Percentiles rank a stretch among this genome's conserved stretches.
phyloP scores from a whole-genome alignment of 64 coral and sea anemone genomes.

The Platygyra sinensis region DNA sequence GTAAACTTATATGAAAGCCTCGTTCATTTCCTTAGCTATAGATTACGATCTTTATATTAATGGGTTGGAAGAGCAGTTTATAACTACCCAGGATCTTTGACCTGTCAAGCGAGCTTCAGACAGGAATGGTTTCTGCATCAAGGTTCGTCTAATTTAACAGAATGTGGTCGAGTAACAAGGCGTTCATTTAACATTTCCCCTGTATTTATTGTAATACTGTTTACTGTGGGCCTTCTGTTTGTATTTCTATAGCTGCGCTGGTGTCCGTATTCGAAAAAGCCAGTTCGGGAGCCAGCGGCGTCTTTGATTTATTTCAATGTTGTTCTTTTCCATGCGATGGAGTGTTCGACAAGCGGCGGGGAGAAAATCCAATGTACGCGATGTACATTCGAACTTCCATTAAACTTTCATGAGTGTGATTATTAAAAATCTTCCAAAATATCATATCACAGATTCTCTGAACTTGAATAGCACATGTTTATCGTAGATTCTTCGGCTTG shows the following conservation, averaged over 20 bases:
- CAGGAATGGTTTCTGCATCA: constrained; percentile 53
- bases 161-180: constrained; percentile 57
- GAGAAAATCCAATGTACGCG: constrained; percentile 50
- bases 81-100: constrained; percentile 58
- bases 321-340: constrained; percentile 45
- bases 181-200: constrained; percentile 67
- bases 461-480: constrained; percentile 71
- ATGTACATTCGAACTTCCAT: constrained; percentile 56
- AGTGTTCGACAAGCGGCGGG: constrained; percentile 38
- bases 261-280: constrained; percentile 10
- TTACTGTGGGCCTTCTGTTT: constrained; percentile 63
- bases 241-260: constrained; percentile 25
- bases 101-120: constrained; percentile 31
- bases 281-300: constrained; percentile 13
- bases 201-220: constrained; percentile 78
- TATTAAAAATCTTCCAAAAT: constrained; percentile 87
- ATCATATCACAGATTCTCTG: constrained; percentile 69
- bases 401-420: constrained; percentile 95
- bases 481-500: constrained; percentile 44
- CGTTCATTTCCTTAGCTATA: constrained; percentile 65
- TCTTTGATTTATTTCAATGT: constrained; percentile 43
- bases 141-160: constrained; percentile 44
- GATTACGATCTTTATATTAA: constrained; percentile 56
- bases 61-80: constrained; percentile 61
- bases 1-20: constrained; percentile 20